phyloP scores from a whole-genome alignment of 2,888 invertebrate genomes.

The Diarsia rubi region DNA sequence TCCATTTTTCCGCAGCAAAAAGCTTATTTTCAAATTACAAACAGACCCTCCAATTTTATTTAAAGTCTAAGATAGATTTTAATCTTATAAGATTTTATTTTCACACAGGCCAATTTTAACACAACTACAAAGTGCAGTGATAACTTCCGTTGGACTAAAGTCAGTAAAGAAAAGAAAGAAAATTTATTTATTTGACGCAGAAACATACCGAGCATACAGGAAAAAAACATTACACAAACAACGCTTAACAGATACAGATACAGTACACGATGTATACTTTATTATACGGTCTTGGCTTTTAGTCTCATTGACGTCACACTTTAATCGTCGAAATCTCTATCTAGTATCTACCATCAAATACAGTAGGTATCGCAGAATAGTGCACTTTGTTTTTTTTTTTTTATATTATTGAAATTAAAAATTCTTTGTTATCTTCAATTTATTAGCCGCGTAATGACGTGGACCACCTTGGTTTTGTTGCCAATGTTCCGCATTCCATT shows the following conservation, averaged over 20 bases:
- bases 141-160: slow-evolving; percentile 17
- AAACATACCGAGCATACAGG: no score
- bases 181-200: no score
- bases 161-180: no score
- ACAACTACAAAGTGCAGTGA: slow-evolving; percentile 7
- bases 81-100: slow-evolving; percentile 16
- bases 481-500: slow-evolving; percentile 47
- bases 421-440: slow-evolving; percentile 38
- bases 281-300: slow-evolving; percentile 17
- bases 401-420: slow-evolving; percentile 25
- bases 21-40: no score
- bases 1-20: no score
- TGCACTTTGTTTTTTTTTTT: slow-evolving; percentile 45
- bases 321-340: slow-evolving; percentile 23
- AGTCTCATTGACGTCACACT: slow-evolving; percentile 33
- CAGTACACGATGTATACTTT: slow-evolving; percentile 21
- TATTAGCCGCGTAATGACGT: slow-evolving; percentile 36
- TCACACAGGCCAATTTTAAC: slow-evolving; percentile 1
- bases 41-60: no score
- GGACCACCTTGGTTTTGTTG: slow-evolving; percentile 27
- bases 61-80: not conserved
- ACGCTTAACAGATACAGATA: no score
- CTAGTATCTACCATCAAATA: slow-evolving; percentile 9
- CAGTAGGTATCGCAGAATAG: slow-evolving; percentile 9
- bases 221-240: no score